Base-by-base conservation (phyloP, 2,113 vertebrate species). In the Takifugu bimaculatus region DNA sequence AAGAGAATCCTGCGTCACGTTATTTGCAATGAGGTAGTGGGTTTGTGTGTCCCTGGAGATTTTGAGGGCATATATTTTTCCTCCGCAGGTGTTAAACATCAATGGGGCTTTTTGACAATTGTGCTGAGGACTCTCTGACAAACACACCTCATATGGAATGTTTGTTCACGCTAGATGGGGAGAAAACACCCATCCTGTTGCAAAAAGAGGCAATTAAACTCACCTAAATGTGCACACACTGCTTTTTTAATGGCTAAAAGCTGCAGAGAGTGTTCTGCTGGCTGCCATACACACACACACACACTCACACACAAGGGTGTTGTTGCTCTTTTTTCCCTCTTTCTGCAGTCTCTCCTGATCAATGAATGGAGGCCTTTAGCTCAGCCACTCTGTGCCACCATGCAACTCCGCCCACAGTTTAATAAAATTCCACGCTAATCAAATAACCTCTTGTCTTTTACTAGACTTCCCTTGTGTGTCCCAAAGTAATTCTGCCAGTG, bases 341-440 rank as follows among this genome's bases (percentile, higher is more conserved):
- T 78, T 72, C 72, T 82, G 74, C 83, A 77, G 85, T 87, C 74
- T 79, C 54, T 71, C 72, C 74, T 78, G 83, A 88, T 88, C 88
- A 84, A 81, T 92, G 90, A 92, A 92, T 92, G 87, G 87, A 86
- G 77, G 85, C 87, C 76, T 90, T 87, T 89, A 86, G 85, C 85
- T 74, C 59, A 72, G 64, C 61, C 83, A 64, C 69, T 63, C 69
- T 71, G 63, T 81, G 80, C 83, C 72, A 82, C 75, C 75, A 66
- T 78, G 78, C 79, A 72, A 77, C 86, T 79, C 87, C 85, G 85
- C 90, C 90, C 91, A 92, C 89, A 71, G 78, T 85, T 89, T 90
- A 90, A 91, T 91, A 90, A 91, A 91, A 91, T 90, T 90, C 87
- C 87, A 83, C 74, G 75, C 85, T 88, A 90, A 92, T 92, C 91